Conservation (phyloP, 2,113 vertebrate genomes). For the Vulpes vulpes region DNA sequence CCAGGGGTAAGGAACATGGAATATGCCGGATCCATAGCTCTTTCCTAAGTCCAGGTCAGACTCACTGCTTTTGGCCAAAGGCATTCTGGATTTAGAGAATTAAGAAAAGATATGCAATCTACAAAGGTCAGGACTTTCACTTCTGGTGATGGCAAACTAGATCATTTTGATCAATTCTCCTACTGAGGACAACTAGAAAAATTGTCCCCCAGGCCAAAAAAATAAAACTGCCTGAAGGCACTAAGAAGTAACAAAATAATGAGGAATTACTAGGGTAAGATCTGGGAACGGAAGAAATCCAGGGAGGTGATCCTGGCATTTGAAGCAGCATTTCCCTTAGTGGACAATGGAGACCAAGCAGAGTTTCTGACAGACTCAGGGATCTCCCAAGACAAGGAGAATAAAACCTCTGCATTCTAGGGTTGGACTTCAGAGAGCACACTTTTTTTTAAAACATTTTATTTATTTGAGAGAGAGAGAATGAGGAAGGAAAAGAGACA, state of each 20-base stretch:
- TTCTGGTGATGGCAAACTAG: background rate
- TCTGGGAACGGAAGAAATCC: background rate
- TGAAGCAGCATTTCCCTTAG: background rate
- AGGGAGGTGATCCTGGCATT: background rate
- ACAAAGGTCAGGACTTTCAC: constrained; percentile 5
- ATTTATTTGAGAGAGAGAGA: too few relatives aligned
- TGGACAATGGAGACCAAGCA: background rate
- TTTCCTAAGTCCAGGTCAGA: background rate
- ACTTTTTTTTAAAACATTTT: too few relatives aligned
- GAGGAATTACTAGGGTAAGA: background rate
- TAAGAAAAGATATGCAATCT: background rate
- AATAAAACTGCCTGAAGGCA: background rate
- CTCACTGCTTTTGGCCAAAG: background rate
- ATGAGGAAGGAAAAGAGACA: too few relatives aligned
- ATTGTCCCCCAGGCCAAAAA: background rate
- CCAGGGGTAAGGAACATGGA: background rate
- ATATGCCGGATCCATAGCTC: background rate
- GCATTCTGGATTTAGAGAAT: constrained; percentile 27
- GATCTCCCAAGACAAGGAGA: background rate
- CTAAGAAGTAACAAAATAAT: constrained; percentile 21
- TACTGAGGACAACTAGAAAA: constrained; percentile 20
- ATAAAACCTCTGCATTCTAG: background rate
- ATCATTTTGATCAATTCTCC: background rate
- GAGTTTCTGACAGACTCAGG: background rate
- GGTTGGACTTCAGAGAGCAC: background rate